phyloP scores from a whole-genome alignment of 2,797 vertebrate species.

The Amniataba percoides region DNA sequence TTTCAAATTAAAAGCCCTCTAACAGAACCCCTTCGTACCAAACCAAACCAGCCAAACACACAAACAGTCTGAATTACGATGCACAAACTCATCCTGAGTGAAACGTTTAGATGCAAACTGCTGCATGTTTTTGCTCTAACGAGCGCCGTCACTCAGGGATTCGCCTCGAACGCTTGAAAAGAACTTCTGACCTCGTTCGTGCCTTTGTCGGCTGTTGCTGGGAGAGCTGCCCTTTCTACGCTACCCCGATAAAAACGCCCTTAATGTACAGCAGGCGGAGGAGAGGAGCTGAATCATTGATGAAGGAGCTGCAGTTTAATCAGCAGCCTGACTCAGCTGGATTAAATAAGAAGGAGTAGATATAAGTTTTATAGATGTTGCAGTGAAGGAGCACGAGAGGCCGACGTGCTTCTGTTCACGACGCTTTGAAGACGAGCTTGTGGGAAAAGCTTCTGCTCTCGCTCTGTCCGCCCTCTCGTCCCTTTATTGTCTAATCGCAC shows the following conservation, averaged over 20 bases:
- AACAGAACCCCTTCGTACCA: not conserved
- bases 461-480: constrained; percentile 42
- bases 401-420: not conserved
- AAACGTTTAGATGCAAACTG: not conserved
- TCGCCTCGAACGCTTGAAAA: constrained; percentile 30
- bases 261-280: constrained; percentile 25
- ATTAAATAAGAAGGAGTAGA: constrained; percentile 34
- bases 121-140: constrained; percentile 4
- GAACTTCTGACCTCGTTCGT: constrained; percentile 36
- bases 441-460: constrained; percentile 59
- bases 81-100: not conserved
- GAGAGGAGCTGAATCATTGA: constrained; percentile 54
- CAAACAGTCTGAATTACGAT: not conserved
- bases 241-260: not conserved
- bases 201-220: constrained; percentile 47
- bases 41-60: not conserved
- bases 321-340: constrained; percentile 50
- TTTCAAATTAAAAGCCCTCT: no score
- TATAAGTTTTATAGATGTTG: constrained; percentile 20
- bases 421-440: constrained; percentile 49
- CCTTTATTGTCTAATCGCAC: constrained; percentile 60
- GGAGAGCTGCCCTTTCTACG: constrained; percentile 18
- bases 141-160: constrained; percentile 39
- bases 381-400: not conserved
- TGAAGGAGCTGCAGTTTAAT: constrained; percentile 34